Percentiles rank a stretch among this genome's conserved stretches.
These are phyloP conservation scores for Osmerus mordax DNA, from an alignment of 2,113 vertebrate genomes.

Conservation along the genomic window DNA sequence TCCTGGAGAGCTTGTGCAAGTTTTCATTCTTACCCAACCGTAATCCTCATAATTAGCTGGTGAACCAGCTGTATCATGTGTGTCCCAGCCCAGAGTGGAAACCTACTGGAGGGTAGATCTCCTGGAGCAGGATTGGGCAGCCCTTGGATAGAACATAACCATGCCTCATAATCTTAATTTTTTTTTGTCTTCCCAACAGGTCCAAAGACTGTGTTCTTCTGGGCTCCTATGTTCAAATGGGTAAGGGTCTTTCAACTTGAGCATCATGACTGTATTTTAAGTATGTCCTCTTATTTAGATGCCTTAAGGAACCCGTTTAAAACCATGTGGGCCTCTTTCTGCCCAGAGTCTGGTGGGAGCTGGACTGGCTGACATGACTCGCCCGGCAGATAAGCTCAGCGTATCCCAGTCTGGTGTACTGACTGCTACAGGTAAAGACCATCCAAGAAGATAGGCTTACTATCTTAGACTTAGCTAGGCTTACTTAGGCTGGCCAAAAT, in stretches of 20 bases:
- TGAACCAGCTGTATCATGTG: no score
- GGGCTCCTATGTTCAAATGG: conserved; percentile 99
- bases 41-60: no score
- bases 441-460: no score
- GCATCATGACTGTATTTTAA: background rate
- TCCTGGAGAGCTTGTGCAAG: no score
- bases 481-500: background rate
- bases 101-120: no score
- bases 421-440: conserved; percentile 85
- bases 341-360: conserved; percentile 86
- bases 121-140: no score
- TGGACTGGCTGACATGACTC: conserved; percentile 92
- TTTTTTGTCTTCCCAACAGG: conserved; percentile 65
- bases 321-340: conserved; percentile 22
- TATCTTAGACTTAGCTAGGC: no score
- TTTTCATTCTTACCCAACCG: no score
- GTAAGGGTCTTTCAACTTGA: conserved; percentile 65
- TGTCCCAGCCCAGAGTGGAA: no score
- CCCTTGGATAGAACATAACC: background rate
- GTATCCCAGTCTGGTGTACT: conserved; percentile 88
- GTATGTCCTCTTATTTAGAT: background rate
- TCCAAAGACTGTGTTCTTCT: conserved; percentile 97
- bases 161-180: background rate
- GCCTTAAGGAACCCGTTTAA: background rate
- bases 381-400: conserved; percentile 95